Evolutionary conservation across 2,888 invertebrate genomes (phyloP).

Genomic region (Sthenelais limicola): DNA sequence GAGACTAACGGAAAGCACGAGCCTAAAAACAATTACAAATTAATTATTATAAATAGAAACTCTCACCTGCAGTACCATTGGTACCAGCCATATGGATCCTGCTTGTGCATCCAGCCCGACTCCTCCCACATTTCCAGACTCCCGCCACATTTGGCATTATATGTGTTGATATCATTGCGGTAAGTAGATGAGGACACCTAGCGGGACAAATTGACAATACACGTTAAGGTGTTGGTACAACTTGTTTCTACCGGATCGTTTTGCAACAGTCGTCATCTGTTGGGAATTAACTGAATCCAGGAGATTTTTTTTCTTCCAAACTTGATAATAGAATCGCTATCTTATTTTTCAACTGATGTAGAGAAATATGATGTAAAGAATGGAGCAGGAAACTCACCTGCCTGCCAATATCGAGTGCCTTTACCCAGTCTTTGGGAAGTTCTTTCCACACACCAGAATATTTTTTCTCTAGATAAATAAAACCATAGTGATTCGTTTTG

Average conservation of each 20-base stretch:
- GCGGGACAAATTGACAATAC: neutral
- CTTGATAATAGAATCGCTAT: too few relatives aligned
- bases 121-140: slow-evolving; percentile 64
- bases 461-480: slow-evolving; percentile 37
- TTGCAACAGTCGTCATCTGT: too few relatives aligned
- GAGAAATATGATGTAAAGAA: too few relatives aligned
- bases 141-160: slow-evolving; percentile 62
- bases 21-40: too few relatives aligned
- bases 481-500: too few relatives aligned
- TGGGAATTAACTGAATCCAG: too few relatives aligned
- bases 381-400: slow-evolving; percentile 55
- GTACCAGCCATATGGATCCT: slow-evolving; percentile 66
- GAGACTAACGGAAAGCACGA: too few relatives aligned
- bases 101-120: slow-evolving; percentile 65
- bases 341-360: too few relatives aligned
- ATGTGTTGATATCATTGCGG: slow-evolving; percentile 59
- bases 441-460: slow-evolving; percentile 56
- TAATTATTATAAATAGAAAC: neutral
- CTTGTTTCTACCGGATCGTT: too few relatives aligned
- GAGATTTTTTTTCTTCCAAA: too few relatives aligned
- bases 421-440: slow-evolving; percentile 59
- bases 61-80: slow-evolving; percentile 64
- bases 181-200: slow-evolving; percentile 57
- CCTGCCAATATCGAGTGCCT: slow-evolving; percentile 56
- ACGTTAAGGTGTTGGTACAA: too few relatives aligned